These are phyloP conservation scores for Kryptolebias ocellatus DNA, from an alignment of 2,797 vertebrate genomes.

Conservation along the genomic window DNA sequence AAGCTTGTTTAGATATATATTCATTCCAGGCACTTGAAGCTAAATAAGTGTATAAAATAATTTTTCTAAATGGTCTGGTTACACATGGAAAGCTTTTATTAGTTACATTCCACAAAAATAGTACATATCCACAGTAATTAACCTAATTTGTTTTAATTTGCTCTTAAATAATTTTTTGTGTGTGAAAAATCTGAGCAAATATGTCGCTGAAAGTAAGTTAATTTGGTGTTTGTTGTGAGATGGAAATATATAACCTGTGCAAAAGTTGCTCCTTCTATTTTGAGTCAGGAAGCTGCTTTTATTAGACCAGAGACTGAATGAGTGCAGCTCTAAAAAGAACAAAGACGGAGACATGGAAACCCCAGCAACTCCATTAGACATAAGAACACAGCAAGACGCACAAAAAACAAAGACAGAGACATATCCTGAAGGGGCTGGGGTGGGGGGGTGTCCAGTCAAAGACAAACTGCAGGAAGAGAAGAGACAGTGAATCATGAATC, in stretches of 20 bases:
- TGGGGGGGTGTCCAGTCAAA: constrained; percentile 43
- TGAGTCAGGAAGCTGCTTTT: constrained; percentile 28
- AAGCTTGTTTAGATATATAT: constrained; percentile 44
- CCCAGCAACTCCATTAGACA: constrained; percentile 35
- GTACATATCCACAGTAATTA: constrained; percentile 1
- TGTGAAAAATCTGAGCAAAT: constrained; percentile 12
- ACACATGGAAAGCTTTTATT: constrained; percentile 11
- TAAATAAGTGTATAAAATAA: constrained; percentile 37
- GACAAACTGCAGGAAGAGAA: constrained; percentile 51
- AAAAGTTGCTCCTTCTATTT: constrained; percentile 32
- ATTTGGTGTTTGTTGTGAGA: constrained; percentile 1
- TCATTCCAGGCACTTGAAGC: constrained; percentile 71
- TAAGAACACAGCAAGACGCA: constrained; percentile 60
- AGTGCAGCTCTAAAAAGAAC: constrained; percentile 38
- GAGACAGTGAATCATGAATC: constrained; percentile 61
- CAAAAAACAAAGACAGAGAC: constrained; percentile 66
- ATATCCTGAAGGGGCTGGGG: constrained; percentile 46
- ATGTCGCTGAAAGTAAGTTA: constrained; percentile 36
- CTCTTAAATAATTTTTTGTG: constrained; percentile 3
- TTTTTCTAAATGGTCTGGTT: constrained; percentile 27
- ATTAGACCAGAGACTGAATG: constrained; percentile 65
- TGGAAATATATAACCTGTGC: constrained; percentile 31
- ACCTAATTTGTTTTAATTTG: background rate
- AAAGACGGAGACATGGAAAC: constrained; percentile 42
- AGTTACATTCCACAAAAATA: constrained; percentile 16